Conservation (phyloP, 2,797 vertebrate genomes). For the Silurus aristotelis region DNA sequence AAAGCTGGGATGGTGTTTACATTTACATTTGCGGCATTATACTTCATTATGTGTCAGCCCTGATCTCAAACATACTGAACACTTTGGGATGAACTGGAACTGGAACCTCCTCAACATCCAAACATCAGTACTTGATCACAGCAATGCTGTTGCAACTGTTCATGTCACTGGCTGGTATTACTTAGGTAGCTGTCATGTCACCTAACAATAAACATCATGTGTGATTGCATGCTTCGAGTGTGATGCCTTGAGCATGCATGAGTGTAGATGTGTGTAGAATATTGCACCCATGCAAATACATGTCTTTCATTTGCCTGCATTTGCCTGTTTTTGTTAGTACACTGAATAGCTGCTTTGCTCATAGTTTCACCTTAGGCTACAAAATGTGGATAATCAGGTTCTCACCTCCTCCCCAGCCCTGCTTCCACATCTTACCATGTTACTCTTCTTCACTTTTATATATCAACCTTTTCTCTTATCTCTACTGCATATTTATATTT, state of each 20-base stretch:
- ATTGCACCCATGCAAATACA: constrained; percentile 7
- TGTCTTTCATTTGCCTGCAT: constrained; percentile 32
- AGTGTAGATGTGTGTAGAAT: background rate
- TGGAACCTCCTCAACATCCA: background rate
- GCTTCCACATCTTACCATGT: background rate
- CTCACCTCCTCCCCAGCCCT: background rate
- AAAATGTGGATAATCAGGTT: constrained; percentile 54
- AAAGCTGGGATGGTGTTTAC: too few species aligned
- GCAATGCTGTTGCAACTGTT: background rate
- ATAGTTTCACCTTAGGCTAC: constrained; percentile 28
- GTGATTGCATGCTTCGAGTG: background rate
- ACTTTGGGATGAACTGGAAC: background rate
- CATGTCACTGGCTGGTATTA: background rate
- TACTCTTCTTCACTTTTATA: background rate
- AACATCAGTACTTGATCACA: background rate
- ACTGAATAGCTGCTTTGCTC: constrained; percentile 10
- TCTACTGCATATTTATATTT: background rate
- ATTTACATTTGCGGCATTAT: too few species aligned
- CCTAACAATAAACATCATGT: background rate
- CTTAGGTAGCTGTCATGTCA: background rate
- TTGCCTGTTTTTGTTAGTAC: constrained; percentile 32
- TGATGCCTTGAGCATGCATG: background rate
- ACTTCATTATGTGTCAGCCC: background rate
- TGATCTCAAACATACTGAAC: background rate
- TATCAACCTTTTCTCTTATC: background rate